Conservation (phyloP, 2,113 vertebrate genomes). For the Campylomormyrus tamandua region DNA sequence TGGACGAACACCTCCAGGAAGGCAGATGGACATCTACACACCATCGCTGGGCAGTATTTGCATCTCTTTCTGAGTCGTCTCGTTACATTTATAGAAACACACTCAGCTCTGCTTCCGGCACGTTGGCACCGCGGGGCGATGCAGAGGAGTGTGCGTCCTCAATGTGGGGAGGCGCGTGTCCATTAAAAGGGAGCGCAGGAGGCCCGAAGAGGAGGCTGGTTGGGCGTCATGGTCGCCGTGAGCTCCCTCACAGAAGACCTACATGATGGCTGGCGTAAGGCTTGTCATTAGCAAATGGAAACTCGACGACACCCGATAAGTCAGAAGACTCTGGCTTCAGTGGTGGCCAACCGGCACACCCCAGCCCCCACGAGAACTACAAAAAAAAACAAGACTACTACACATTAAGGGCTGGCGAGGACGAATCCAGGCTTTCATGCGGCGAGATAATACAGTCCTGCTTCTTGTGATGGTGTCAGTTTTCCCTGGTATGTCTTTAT, state of each 20-base stretch:
- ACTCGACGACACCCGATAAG: neutral
- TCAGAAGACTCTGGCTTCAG: neutral
- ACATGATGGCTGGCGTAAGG: neutral
- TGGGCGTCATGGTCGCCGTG: neutral
- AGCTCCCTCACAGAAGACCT: neutral
- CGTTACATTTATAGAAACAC: neutral
- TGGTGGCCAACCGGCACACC: neutral
- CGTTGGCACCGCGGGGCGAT: neutral
- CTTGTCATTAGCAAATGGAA: neutral
- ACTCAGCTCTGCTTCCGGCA: neutral
- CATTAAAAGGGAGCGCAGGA: neutral
- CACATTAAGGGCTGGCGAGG: neutral
- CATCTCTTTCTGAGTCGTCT: neutral
- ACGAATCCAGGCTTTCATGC: neutral
- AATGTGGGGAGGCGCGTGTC: neutral
- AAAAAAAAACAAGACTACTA: neutral
- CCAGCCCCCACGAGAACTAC: neutral
- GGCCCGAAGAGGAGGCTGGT: neutral
- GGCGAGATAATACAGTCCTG: neutral
- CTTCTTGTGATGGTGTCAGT: neutral
- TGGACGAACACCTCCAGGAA: neutral
- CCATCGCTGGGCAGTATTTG: neutral
- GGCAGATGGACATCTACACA: neutral
- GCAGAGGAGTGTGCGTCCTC: neutral
- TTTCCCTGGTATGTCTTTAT: neutral